These are phyloP conservation scores for Rhynchotus rufescens DNA, from an alignment of 2,797 vertebrate species.

Conservation along the genomic window DNA sequence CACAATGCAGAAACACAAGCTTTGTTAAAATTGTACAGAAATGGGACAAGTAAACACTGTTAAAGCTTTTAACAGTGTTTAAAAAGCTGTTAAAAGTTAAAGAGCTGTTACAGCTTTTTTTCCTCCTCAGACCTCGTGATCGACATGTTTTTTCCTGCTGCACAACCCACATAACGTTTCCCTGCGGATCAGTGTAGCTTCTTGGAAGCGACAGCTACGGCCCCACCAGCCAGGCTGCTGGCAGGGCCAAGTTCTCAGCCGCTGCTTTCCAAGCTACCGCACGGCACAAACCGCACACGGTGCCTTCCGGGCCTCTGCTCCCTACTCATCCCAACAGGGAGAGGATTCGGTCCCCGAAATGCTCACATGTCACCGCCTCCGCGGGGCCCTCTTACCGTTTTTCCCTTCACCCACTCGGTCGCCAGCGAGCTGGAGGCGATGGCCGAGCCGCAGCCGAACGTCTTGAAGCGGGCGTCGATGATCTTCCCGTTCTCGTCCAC, in stretches of 20 bases:
- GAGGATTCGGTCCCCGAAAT: rapidly evolving
- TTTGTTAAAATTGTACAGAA: not conserved
- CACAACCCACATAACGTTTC: rapidly evolving
- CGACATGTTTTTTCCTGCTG: not conserved
- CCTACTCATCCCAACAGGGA: rapidly evolving
- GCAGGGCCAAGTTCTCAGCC: not conserved
- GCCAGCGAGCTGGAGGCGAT: constrained; percentile 97
- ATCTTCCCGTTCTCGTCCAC: constrained; percentile 93
- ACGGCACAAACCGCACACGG: rapidly evolving
- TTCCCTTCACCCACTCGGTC: constrained; percentile 97
- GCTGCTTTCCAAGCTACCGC: rapidly evolving
- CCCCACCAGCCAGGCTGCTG: not conserved
- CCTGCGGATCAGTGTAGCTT: rapidly evolving
- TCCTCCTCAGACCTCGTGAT: not conserved
- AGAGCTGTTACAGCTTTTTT: not conserved
- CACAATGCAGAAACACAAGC: rapidly evolving
- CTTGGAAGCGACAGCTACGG: not conserved
- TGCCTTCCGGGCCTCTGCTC: rapidly evolving
- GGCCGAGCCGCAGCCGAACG: constrained; percentile 96
- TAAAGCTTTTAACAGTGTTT: not conserved
- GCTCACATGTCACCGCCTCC: rapidly evolving
- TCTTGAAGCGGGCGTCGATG: constrained; percentile 93
- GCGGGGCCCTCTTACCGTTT: constrained; percentile 83
- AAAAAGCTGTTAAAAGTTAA: too few relatives aligned
- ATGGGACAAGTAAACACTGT: not conserved